Evolutionary conservation across 2,113 vertebrate genomes (phyloP).

Genomic region (Dermatemys mawii): DNA sequence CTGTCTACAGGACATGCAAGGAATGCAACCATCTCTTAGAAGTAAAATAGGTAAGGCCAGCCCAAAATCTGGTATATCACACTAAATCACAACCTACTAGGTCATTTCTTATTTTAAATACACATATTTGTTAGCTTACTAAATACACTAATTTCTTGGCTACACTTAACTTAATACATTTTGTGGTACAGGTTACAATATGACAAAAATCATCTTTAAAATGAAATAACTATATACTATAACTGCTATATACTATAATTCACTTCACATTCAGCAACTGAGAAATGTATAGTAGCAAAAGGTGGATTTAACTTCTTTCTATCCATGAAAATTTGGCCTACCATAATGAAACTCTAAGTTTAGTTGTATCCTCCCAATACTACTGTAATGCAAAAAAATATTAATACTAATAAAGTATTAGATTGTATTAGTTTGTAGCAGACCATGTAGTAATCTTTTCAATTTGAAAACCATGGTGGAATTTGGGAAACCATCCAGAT

Average conservation of each 20-base stretch:
- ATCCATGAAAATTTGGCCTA: background rate
- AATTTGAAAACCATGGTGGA: background rate
- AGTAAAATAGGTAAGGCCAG: background rate
- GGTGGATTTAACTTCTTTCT: background rate
- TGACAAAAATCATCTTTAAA: background rate
- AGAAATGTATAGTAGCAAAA: background rate
- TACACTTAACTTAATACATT: background rate
- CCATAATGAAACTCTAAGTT: background rate
- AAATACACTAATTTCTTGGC: background rate
- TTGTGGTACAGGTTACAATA: background rate
- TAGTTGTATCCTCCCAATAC: background rate
- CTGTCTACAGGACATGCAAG: slow-evolving; percentile 12
- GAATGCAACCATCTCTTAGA: background rate
- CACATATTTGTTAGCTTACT: background rate
- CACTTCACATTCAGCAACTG: background rate
- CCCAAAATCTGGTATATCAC: background rate
- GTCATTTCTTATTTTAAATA: background rate
- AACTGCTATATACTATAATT: background rate
- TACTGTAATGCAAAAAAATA: background rate
- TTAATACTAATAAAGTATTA: background rate
- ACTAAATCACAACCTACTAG: background rate
- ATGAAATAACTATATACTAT: no score
- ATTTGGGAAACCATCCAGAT: background rate
- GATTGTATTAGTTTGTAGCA: background rate
- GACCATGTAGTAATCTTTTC: background rate